These are phyloP conservation scores for Sylvicapra grimmia DNA, from an alignment of 2,113 vertebrate genomes.

Conservation along the genomic window DNA sequence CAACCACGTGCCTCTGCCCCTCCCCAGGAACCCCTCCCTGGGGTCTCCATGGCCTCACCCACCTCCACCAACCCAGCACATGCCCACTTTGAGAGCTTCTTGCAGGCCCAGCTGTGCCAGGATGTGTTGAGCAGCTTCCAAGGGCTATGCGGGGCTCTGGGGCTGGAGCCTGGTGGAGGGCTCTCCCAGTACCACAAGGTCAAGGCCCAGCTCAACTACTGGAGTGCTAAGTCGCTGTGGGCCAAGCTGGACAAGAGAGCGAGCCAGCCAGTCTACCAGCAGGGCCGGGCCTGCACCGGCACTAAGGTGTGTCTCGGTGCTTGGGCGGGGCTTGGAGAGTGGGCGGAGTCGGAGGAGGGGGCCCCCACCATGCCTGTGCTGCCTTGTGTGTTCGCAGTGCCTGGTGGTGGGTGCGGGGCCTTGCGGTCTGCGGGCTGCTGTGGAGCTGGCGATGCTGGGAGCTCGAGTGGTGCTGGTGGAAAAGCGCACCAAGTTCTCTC, in stretches of 20 bases:
- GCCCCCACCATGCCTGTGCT: rapidly evolving
- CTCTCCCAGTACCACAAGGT: slow-evolving; percentile 84
- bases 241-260: slow-evolving; percentile 92
- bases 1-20: not conserved
- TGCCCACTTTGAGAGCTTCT: slow-evolving; percentile 85
- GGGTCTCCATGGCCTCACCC: slow-evolving; percentile 25
- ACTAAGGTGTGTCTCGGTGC: slow-evolving; percentile 83
- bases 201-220: slow-evolving; percentile 91
- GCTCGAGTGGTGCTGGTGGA: slow-evolving; percentile 91
- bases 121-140: slow-evolving; percentile 85
- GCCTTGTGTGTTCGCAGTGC: slow-evolving; percentile 77
- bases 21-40: not conserved
- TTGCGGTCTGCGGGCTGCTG: slow-evolving; percentile 89
- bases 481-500: slow-evolving; percentile 89
- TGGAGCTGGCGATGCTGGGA: slow-evolving; percentile 91
- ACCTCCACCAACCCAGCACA: slow-evolving; percentile 79
- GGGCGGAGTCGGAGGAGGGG: not conserved
- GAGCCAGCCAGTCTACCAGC: slow-evolving; percentile 84
- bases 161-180: slow-evolving; percentile 80
- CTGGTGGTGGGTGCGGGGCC: slow-evolving; percentile 93
- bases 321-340: not conserved
- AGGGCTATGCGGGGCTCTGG: slow-evolving; percentile 83
- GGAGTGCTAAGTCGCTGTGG: slow-evolving; percentile 95
- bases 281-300: slow-evolving; percentile 83
- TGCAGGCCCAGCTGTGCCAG: slow-evolving; percentile 82